A percentile compares a stretch with the other conserved stretches of the same genome.
Evolutionary conservation across 1,140 invertebrate genomes (phyloP).

Genomic region (Leptestheria dahalacensis): DNA sequence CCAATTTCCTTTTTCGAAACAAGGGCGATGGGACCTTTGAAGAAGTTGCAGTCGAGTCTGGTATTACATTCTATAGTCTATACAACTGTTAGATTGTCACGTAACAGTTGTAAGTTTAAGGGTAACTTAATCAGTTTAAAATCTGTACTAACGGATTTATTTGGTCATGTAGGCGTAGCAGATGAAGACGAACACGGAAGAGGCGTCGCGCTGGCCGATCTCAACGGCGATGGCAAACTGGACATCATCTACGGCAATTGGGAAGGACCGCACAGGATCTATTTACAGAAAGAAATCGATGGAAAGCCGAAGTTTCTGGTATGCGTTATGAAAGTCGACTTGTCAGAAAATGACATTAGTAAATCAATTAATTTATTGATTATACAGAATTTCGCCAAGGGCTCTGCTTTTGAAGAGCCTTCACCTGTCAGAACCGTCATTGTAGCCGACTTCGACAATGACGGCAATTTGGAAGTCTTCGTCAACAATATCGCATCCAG

Average conservation of each 20-base stretch:
- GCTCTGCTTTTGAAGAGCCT: conserved; percentile 17
- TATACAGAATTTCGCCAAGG: not conserved
- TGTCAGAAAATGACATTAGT: not conserved
- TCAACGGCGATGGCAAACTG: conserved; percentile 21
- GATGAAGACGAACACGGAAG: conserved; percentile 21
- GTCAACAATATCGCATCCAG: conserved; percentile 20
- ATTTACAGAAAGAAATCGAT: conserved; percentile 17
- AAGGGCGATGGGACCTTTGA: conserved; percentile 22
- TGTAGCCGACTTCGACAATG: conserved; percentile 23
- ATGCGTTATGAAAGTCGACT: too few species aligned
- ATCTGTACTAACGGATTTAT: not conserved
- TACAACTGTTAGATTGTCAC: too few species aligned
- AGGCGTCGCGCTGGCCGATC: conserved; percentile 21
- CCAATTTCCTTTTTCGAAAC: conserved; percentile 23
- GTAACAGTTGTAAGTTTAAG: too few species aligned
- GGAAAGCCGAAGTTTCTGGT: conserved; percentile 17
- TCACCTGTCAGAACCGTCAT: conserved; percentile 21
- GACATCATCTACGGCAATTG: conserved; percentile 24
- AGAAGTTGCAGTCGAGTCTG: conserved; percentile 19
- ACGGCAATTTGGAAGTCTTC: conserved; percentile 21
- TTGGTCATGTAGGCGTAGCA: not conserved
- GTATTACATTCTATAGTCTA: too few species aligned
- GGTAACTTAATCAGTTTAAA: not conserved
- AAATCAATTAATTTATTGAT: not conserved
- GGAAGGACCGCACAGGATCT: conserved; percentile 22